phyloP scores from a whole-genome alignment of 1,140 invertebrate genomes.

The Cylas formicarius region DNA sequence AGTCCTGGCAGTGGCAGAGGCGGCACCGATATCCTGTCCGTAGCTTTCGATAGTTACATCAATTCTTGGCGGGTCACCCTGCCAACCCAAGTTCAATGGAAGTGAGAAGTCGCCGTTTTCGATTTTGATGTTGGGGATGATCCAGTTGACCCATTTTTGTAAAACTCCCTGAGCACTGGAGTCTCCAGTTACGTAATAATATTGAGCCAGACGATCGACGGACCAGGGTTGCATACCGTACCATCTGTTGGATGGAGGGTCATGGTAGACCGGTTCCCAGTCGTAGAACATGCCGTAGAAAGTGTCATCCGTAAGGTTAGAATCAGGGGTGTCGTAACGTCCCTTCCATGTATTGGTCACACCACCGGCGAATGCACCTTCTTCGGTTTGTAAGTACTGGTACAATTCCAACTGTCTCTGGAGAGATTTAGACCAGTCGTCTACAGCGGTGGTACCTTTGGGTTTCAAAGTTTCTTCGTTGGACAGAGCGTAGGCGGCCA shows the following conservation, averaged over 20 bases:
- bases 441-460: conserved; percentile 20
- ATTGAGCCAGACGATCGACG: conserved; percentile 23
- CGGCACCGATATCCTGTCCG: conserved; percentile 18
- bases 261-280: conserved; percentile 26
- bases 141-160: conserved; percentile 19
- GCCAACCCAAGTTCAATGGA: conserved; percentile 15
- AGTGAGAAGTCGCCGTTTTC: conserved; percentile 12
- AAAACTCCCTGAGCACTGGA: conserved; percentile 15
- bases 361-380: conserved; percentile 23
- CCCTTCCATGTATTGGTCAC: conserved; percentile 25
- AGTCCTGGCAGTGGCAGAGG: conserved; percentile 18
- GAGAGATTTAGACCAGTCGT: conserved; percentile 19
- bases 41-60: conserved; percentile 12
- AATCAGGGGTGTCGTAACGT: conserved; percentile 16
- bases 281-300: conserved; percentile 27
- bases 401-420: conserved; percentile 25
- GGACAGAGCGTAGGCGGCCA: conserved; percentile 20
- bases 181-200: conserved; percentile 25
- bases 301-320: conserved; percentile 15
- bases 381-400: conserved; percentile 20
- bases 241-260: conserved; percentile 27
- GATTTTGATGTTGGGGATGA: conserved; percentile 11
- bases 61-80: conserved; percentile 17
- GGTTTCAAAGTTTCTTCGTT: conserved; percentile 19
- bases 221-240: conserved; percentile 27